phyloP scores from a whole-genome alignment of 2,888 invertebrate genomes.

The Bellardia bayeri region DNA sequence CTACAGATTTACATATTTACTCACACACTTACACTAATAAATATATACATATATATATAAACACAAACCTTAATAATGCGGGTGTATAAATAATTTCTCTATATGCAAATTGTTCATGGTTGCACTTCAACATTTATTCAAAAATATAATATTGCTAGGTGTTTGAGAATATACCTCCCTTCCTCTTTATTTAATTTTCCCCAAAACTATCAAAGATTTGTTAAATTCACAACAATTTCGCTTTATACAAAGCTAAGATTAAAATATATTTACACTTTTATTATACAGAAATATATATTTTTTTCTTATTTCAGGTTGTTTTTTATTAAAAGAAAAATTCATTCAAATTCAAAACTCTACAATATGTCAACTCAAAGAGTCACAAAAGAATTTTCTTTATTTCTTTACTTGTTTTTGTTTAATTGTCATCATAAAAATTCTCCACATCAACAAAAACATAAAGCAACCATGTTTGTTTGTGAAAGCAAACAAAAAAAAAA shows the following conservation, averaged over 20 bases:
- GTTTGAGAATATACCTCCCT: no score
- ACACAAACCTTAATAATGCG: background rate
- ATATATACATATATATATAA: background rate
- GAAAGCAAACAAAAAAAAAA: background rate
- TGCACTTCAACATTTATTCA: background rate
- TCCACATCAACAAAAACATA: background rate
- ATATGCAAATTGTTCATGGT: background rate
- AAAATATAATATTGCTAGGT: no score
- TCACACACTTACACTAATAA: background rate
- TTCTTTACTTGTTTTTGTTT: background rate
- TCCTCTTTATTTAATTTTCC: no score
- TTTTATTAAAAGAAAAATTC: background rate
- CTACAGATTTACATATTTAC: conserved; percentile 6
- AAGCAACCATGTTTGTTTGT: background rate
- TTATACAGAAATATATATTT: background rate
- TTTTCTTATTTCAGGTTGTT: background rate
- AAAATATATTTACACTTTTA: no score
- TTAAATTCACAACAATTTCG: no score
- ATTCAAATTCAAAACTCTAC: background rate
- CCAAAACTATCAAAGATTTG: no score
- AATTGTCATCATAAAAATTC: background rate
- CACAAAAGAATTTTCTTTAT: conserved; percentile 4
- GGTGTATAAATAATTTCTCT: background rate
- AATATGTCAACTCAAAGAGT: conserved; percentile 3
- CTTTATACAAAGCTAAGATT: no score